Evolutionary conservation across 2,113 vertebrate species (phyloP), one percentile per base, ranked within the genome.

Genomic region (Corythoichthys intestinalis): DNA sequence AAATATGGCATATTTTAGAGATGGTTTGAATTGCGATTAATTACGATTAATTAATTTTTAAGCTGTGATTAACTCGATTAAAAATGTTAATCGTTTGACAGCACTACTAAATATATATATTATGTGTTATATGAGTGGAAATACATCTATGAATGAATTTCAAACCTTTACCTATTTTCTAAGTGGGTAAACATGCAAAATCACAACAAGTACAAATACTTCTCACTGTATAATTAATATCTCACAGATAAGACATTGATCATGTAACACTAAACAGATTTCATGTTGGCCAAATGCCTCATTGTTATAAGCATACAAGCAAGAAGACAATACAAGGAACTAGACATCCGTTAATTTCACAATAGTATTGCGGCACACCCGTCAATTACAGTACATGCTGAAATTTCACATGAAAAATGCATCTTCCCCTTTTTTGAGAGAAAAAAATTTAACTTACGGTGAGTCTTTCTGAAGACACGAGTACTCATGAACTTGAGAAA

Each of bases 401-500:
- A 37, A 14, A 37, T 58, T 14, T 7, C 5, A 2, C 0, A 60
- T 2, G 15, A 34, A 63, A 47, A 63, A 47, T 28, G 17, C 17
- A 46, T 20, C 20, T 71, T 75, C 69, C 39, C 17, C 9, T 59
- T n/a, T 69, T 47, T 34, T 20, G 44, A n/a, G 47, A 49, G 41
- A 71, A 87, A 93, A 94, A 17, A 39, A 4, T 35, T 47, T 48
- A 75, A 89, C 94, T 94, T 94, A 99, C 97, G 92, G 72, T 96
- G 95, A 83, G 91, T 91, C 91, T 98, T 98, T 89, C 95, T 95
- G 92, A 98, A 98, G 83, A 99, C 96, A 71, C 92, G 91, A 54
- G 93, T 91, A 90, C 93, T 98, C 97, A 99, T 98, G 89, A 99
- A 99, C 87, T 97, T 98, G 58, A 99, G 93, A 93, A 98, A 99